A percentile compares a stretch with the other conserved stretches of the same genome.
Conservation (phyloP, 2,113 vertebrate genomes). For the Sander lucioperca region DNA sequence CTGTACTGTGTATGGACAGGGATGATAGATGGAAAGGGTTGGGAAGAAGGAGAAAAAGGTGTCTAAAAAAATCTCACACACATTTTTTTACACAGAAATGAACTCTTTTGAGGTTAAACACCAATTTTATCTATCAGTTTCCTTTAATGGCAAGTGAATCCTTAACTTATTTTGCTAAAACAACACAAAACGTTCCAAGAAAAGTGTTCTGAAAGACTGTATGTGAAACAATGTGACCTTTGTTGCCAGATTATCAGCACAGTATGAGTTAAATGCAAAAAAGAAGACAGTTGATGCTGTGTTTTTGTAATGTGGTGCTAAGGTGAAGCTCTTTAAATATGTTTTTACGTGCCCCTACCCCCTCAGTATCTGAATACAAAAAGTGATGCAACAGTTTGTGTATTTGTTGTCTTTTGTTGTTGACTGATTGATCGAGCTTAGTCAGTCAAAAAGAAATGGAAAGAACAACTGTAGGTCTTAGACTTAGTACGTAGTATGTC, state of each 20-base stretch:
- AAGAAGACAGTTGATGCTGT: constrained; percentile 41
- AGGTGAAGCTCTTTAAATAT: constrained; percentile 35
- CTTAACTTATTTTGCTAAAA: constrained; percentile 61
- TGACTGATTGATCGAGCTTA: not conserved
- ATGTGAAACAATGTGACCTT: constrained; percentile 39
- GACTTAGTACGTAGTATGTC: not conserved
- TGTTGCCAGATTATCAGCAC: constrained; percentile 11
- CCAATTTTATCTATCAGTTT: constrained; percentile 5
- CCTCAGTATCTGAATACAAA: constrained; percentile 33
- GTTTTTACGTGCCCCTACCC: constrained; percentile 14
- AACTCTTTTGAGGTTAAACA: constrained; percentile 31
- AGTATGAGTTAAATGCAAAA: constrained; percentile 15
- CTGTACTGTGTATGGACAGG: constrained; percentile 1
- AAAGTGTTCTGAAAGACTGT: constrained; percentile 15
- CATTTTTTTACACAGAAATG: too few species aligned
- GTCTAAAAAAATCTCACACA: constrained; percentile 10
- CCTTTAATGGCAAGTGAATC: constrained; percentile 20
- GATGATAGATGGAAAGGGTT: constrained; percentile 2
- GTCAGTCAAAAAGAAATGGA: constrained; percentile 2
- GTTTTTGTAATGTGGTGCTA: constrained; percentile 19
- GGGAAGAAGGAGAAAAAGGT: not conserved
- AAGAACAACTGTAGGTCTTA: not conserved
- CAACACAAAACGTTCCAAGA: constrained; percentile 22
- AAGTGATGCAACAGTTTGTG: constrained; percentile 29
- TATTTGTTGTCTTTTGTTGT: constrained; percentile 27